A percentile compares a stretch with the other conserved stretches of the same genome.
These are phyloP conservation scores for Ennomos erosarius DNA, from an alignment of 2,888 invertebrate genomes.

Conservation along the genomic window DNA sequence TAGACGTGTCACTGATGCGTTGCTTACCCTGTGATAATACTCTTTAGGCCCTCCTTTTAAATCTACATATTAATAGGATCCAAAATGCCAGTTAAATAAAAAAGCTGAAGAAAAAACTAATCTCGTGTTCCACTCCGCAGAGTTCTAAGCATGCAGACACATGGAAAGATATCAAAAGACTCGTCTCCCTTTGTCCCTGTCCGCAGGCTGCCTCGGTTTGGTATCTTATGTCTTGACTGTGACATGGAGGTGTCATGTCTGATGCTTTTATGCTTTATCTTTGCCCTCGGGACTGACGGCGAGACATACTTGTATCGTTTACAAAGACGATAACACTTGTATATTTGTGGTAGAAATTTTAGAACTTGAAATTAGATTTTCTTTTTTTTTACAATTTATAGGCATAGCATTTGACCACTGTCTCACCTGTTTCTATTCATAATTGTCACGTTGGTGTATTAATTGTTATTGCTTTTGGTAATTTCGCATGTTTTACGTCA, in stretches of 20 bases:
- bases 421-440: no score
- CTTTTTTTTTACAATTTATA: no score
- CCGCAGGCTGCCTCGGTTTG: slow-evolving; percentile 3
- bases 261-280: slow-evolving; percentile 24
- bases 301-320: slow-evolving; percentile 1
- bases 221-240: slow-evolving; percentile 10
- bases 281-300: slow-evolving; percentile 3
- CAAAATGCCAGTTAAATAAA: neutral
- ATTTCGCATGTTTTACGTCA: no score
- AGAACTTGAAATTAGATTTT: no score
- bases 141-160: slow-evolving; percentile 2
- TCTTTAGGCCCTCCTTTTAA: no score
- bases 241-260: slow-evolving; percentile 19
- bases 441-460: no score
- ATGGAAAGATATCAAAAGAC: slow-evolving; percentile 17
- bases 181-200: slow-evolving; percentile 10
- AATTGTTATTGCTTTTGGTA: no score
- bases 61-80: neutral
- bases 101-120: neutral
- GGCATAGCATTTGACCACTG: no score
- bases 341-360: neutral
- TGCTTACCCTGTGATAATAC: no score
- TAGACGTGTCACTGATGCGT: no score
- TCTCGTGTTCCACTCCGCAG: slow-evolving; percentile 1
- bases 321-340: neutral